phyloP scores from a whole-genome alignment of 37 sponge, comb jelly and placozoan species.

The Ephydatia muelleri region DNA sequence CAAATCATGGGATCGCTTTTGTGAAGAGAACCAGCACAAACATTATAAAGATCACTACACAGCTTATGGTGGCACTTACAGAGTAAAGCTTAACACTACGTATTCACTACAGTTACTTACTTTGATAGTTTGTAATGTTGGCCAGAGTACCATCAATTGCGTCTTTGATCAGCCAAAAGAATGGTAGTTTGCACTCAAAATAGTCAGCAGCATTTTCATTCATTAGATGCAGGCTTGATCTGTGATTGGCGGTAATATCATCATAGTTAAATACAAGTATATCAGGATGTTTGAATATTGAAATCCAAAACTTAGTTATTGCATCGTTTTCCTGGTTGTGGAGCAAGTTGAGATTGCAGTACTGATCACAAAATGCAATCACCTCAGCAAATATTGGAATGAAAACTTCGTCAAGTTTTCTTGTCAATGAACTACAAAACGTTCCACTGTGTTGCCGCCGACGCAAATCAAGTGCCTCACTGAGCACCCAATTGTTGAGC shows the following conservation, averaged over 20 bases:
- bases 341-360: conserved; percentile 59
- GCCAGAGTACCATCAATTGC: conserved; percentile 43
- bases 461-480: conserved; percentile 16
- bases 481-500: background rate
- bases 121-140: background rate
- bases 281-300: conserved; percentile 8
- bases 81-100: no score
- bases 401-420: conserved; percentile 65
- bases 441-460: conserved; percentile 71
- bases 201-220: conserved; percentile 3
- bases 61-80: no score
- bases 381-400: conserved; percentile 59
- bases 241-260: conserved; percentile 1
- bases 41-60: no score
- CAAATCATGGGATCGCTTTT: no score
- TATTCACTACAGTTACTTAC: conserved; percentile 51
- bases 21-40: no score
- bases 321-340: conserved; percentile 5
- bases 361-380: conserved; percentile 55
- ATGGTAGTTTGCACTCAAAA: conserved; percentile 73
- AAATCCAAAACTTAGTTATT: conserved; percentile 52
- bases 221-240: conserved; percentile 22
- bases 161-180: conserved; percentile 78
- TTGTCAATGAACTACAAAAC: conserved; percentile 42
- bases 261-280: conserved; percentile 21